Conservation (phyloP, 2,113 vertebrate genomes). For the Panthera uncia region DNA sequence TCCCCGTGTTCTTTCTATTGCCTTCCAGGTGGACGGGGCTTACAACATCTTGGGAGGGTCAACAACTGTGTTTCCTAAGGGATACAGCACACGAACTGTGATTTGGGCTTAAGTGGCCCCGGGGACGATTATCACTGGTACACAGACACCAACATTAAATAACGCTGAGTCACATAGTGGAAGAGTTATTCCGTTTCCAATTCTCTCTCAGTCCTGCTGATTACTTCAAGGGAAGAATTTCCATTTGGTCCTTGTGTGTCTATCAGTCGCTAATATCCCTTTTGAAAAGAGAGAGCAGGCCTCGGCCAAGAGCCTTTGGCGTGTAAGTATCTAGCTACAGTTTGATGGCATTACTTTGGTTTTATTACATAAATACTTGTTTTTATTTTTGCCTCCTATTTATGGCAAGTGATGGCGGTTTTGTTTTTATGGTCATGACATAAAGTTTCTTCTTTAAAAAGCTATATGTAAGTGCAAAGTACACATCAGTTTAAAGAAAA, state of each 20-base stretch:
- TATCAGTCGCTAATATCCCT: conserved; percentile 19
- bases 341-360: conserved; percentile 30
- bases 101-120: too few species aligned
- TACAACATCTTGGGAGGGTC: not conserved
- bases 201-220: not conserved
- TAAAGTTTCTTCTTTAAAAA: conserved; percentile 50
- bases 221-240: conserved; percentile 32
- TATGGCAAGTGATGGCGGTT: not conserved
- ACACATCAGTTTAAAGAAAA: conserved; percentile 5
- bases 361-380: conserved; percentile 47
- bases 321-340: not conserved
- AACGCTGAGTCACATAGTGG: not conserved
- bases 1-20: not conserved
- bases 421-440: conserved; percentile 2
- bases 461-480: not conserved
- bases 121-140: not conserved
- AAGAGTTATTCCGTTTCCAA: not conserved
- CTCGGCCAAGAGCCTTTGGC: not conserved
- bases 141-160: not conserved
- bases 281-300: conserved; percentile 2
- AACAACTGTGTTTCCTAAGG: not conserved
- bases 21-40: not conserved
- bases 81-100: not conserved
- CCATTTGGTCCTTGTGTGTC: not conserved
- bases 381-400: conserved; percentile 34